A percentile compares a stretch with the other conserved stretches of the same genome.
phyloP scores from a whole-genome alignment of 2,113 vertebrate genomes.

The Dipodomys spectabilis region DNA sequence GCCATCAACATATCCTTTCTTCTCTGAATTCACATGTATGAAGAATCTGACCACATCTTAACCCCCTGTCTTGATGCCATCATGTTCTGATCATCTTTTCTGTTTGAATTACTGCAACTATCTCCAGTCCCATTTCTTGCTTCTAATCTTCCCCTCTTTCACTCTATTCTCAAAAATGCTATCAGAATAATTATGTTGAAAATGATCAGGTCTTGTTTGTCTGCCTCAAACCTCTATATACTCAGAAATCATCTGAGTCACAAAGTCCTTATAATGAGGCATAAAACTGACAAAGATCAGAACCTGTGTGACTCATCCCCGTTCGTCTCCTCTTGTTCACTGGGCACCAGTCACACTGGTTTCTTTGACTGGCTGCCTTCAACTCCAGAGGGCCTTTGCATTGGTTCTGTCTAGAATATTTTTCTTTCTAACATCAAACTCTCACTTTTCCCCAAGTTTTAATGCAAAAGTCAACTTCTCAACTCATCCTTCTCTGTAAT shows the following conservation, averaged over 20 bases:
- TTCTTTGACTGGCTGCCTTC: background rate
- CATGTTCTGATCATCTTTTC: background rate
- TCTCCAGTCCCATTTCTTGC: background rate
- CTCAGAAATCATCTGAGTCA: slow-evolving; percentile 12
- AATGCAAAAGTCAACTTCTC: background rate
- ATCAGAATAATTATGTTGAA: background rate
- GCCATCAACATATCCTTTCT: background rate
- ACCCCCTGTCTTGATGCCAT: background rate
- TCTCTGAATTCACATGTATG: background rate
- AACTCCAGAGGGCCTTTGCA: background rate
- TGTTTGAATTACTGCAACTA: background rate
- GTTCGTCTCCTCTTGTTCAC: background rate
- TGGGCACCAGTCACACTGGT: background rate
- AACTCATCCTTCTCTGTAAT: background rate
- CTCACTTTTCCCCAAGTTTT: background rate
- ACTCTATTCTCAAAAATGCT: background rate
- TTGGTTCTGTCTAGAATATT: background rate
- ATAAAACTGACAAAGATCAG: background rate
- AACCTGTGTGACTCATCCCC: background rate
- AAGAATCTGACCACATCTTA: background rate
- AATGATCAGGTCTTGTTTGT: background rate
- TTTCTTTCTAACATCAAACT: background rate
- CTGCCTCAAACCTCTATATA: slow-evolving; percentile 2
- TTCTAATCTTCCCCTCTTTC: background rate
- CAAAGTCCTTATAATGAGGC: background rate